Evolutionary conservation across 2,888 invertebrate species (phyloP), one percentile per base, ranked within the genome.

Genomic region (Pterostichus madidus): DNA sequence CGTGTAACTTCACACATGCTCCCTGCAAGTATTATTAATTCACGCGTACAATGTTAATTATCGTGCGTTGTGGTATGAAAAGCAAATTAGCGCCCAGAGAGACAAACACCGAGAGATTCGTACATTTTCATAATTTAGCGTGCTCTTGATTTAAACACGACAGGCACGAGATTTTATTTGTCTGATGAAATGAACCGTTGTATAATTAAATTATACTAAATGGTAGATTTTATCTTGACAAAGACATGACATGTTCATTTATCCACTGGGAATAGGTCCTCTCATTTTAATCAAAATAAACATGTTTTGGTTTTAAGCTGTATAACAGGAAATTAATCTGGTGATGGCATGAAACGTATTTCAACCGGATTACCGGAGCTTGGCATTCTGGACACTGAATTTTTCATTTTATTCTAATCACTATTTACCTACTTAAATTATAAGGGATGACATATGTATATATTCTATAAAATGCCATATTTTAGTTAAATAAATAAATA

Each of bases 11-110:
- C 68, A 17, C 68, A 71, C 44, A 39, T 71, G 68, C 44, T 71
- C 68, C 13, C 39, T 39, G 13, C 39, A 71, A 71, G 68, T 44
- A 71, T 71, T 71, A 71, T 71, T 71, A 71, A 71, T 71, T 71
- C 68, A 71, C 44, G 68, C 44, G 68, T 71, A 71, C 44, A 71
- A 44, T 71, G 68, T 71, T 71, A 71, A 71, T 71, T 71, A 71
- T 71, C 44, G 68, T 71, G 68, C 68, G 68, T 71, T 71, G 68
- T 71, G 68, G 68, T 71, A 71, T 71, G 68, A 39, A 39, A 17
- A 71, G 68, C 68, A 71, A 71, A 71, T 71, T 71, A 17, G 10
- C 15, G 39, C 13, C 68, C 2, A 39, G 24, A 24, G 24, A 24
- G 24, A 24, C 2, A 24, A 3, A 24, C 1, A 24, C 24, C 1